Evolutionary conservation across 30 jellyfish, hydroid and myxozoan genomes (phyloP), one percentile per base, ranked within the genome.

Genomic region (Aurelia aurita complex sp. Pacific): DNA sequence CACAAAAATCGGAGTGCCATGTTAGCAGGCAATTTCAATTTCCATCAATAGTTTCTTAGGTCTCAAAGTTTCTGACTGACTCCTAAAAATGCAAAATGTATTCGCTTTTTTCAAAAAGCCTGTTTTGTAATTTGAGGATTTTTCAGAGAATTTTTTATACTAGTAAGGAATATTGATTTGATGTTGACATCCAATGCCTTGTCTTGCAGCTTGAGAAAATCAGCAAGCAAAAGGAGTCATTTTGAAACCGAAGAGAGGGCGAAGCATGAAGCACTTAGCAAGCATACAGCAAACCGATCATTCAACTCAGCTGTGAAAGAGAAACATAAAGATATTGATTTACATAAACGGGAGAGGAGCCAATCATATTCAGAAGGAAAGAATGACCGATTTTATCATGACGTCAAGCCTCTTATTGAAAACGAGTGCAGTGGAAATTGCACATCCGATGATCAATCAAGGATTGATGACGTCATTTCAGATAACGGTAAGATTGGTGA

Each of bases 321-420:
- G 19, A 65, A 16, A 59, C 34, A 19, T 3, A n/a, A 36, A 38
- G 93, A 64, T 6, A 19, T 16, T 2, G 57, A 46, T 46, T 2
- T 62, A 16, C 32, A n/a, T 19, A 74, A 65, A 18, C 43, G 87
- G 32, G 81, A 42, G 33, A 43, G 93, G 50, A 84, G 93, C 54
- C 93, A 74, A 18, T 84, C 93, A 10, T 84, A 61, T n/a, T 53
- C 81, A 6, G 93, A 84, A 51, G 93, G 54, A 46, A 73, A 67
- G 52, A 50, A 72, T 33, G 38, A 36, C 6, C 50, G 34, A 38
- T 16, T 10, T 34, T n/a, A 17, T 55, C 38, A 51, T 2, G 84
- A 73, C 35, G 52, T 73, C 2, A 38, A 68, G 68, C 79, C 52
- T 29, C 71, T 52, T 69, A 55, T 81, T 59, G 70, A 67, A 36